Evolutionary conservation across 2,888 invertebrate genomes (phyloP).

Genomic region (Cylindroiulus punctatus): DNA sequence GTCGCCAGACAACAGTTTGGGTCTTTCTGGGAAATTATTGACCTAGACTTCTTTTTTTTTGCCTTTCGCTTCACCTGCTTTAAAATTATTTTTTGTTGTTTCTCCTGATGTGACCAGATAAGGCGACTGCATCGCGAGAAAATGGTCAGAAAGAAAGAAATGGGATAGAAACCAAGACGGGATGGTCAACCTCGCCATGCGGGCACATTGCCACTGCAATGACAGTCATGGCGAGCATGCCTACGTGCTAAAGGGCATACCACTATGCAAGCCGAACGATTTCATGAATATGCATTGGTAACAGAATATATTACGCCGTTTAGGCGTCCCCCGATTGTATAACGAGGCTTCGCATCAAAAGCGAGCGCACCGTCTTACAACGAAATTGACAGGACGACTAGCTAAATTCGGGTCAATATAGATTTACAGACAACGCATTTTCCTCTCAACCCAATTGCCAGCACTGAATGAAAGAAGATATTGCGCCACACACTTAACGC

Average conservation of each 20-base stretch:
- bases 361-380: constrained; percentile 34
- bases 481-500: neutral
- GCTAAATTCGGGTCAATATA: constrained; percentile 38
- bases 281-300: constrained; percentile 43
- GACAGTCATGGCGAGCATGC: neutral
- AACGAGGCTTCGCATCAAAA: constrained; percentile 13
- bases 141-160: neutral
- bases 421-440: constrained; percentile 24
- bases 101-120: neutral
- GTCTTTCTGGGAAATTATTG: constrained; percentile 21
- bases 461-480: neutral
- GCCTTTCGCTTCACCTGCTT: neutral
- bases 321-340: constrained; percentile 24
- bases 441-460: neutral
- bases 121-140: neutral
- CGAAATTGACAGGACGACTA: constrained; percentile 33
- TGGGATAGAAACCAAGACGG: neutral
- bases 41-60: neutral
- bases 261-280: neutral
- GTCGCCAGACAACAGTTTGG: neutral
- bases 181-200: neutral
- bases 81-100: neutral
- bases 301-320: constrained; percentile 12
- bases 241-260: neutral
- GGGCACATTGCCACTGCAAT: neutral